Evolutionary conservation across 2,797 vertebrate species (phyloP).

Genomic region (Poecilia velifera): DNA sequence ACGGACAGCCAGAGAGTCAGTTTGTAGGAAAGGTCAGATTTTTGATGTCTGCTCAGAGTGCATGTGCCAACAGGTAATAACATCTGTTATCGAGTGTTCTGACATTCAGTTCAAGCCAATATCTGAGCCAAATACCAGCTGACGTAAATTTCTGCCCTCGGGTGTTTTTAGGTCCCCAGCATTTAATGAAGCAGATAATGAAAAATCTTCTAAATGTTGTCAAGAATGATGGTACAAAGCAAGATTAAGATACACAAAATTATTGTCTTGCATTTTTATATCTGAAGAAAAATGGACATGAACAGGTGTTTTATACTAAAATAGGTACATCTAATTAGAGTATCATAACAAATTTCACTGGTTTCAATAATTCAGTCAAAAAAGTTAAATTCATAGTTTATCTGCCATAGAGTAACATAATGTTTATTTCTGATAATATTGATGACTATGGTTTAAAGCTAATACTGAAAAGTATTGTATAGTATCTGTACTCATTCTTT

Average conservation of each 20-base stretch:
- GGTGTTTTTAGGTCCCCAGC: neutral
- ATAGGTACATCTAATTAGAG: neutral
- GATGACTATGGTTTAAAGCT: neutral
- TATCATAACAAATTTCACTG: no score
- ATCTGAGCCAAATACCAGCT: constrained; percentile 35
- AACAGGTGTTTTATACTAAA: neutral
- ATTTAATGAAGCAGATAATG: constrained; percentile 1
- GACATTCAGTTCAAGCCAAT: constrained; percentile 56
- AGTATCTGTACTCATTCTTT: neutral
- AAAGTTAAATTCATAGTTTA: neutral
- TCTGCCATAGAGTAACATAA: neutral
- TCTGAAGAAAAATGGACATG: neutral
- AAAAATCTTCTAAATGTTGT: neutral
- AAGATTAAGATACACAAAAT: neutral
- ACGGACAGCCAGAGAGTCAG: constrained; percentile 6
- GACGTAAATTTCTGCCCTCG: constrained; percentile 4
- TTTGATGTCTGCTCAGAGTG: constrained; percentile 28
- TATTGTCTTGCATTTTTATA: neutral
- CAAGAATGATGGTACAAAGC: neutral
- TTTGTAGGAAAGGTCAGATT: constrained; percentile 52
- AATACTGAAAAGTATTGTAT: neutral
- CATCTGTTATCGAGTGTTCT: constrained; percentile 56
- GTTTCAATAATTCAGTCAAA: neutral
- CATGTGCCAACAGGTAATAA: constrained; percentile 24
- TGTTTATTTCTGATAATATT: neutral